These are phyloP conservation scores for Autographa gamma DNA, from an alignment of 2,888 invertebrate species.

Conservation along the genomic window DNA sequence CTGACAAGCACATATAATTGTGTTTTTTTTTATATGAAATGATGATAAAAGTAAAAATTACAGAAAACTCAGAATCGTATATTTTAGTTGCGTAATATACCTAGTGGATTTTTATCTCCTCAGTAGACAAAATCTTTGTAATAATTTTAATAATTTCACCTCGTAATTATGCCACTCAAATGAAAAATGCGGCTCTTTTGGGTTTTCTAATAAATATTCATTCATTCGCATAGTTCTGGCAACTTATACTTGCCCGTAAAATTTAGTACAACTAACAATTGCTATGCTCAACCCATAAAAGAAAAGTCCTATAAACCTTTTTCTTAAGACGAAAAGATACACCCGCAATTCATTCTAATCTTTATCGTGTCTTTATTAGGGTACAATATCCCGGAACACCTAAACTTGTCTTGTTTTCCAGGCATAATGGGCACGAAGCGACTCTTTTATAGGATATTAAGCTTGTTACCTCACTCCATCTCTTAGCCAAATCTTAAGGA, in stretches of 20 bases:
- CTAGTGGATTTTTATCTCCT: too few species aligned
- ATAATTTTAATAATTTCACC: too few species aligned
- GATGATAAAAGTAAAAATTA: too few species aligned
- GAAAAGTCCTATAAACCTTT: background rate
- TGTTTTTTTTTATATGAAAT: too few species aligned
- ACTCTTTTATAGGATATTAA: background rate
- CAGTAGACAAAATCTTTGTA: too few species aligned
- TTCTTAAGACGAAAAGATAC: background rate
- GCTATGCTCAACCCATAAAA: background rate
- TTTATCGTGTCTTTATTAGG: background rate
- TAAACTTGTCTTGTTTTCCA: background rate
- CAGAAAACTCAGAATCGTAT: too few species aligned
- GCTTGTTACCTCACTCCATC: slow-evolving; percentile 3
- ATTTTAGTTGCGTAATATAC: too few species aligned
- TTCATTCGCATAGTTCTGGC: background rate
- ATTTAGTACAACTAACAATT: background rate
- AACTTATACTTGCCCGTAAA: background rate
- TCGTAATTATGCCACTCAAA: too few species aligned
- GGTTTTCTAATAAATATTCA: too few species aligned
- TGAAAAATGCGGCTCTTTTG: too few species aligned
- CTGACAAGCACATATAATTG: too few species aligned
- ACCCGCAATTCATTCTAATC: background rate
- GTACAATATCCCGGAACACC: slow-evolving; percentile 2
- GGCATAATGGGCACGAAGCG: background rate
- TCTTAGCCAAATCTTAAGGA: background rate